Base-by-base conservation (phyloP, 2,888 invertebrate species). In the Acronicta psi region DNA sequence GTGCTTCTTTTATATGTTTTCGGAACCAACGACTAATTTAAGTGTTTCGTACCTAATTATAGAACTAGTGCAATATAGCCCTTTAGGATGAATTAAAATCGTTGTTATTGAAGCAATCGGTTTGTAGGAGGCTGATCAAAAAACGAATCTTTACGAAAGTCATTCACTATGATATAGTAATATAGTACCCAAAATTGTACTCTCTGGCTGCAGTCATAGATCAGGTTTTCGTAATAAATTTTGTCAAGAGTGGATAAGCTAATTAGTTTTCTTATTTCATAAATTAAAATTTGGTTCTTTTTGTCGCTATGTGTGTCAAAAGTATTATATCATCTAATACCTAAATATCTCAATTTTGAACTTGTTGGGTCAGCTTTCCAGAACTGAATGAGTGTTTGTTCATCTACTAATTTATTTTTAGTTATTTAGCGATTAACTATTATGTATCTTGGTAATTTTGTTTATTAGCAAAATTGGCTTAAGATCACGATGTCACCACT, bases 21-120 rank as follows among this genome's bases (percentile, higher is more conserved):
- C 82, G 87, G 85, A 87, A 94, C 93, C 93, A 94, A 89, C 93
- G 93, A 93, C 85, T 94, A 94, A 88, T 90, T 86, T 92, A 87
- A 92, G 90, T 80, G 75, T 84, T 83, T 83, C 79, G 87, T 90
- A 92, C 87, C 83, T 92, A 83, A 86, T 83, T 84, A 57, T 83
- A 83, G 74, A 79, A 86, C 88, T 92, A 91, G 94, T 94, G 94
- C 94, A 94, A 94, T 94, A 93, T 87, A 83, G 82, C 80, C 82
- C 66, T 69, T 59, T 83, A 84, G 83, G 81, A 70, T 70, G 64
- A 63, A 51, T 23, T 79, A 74, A 63, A 53, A n/a, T n/a, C n/a
- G n/a, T 14, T 75, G 16, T 72, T 50, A 66, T 16, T 51, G 13
- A 57, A 56, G 46, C n/a, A 47, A 70, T 63, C 61, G 71, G 63